Evolutionary conservation across 2,797 vertebrate genomes (phyloP).

Genomic region (Orientallactaga sibirica): DNA sequence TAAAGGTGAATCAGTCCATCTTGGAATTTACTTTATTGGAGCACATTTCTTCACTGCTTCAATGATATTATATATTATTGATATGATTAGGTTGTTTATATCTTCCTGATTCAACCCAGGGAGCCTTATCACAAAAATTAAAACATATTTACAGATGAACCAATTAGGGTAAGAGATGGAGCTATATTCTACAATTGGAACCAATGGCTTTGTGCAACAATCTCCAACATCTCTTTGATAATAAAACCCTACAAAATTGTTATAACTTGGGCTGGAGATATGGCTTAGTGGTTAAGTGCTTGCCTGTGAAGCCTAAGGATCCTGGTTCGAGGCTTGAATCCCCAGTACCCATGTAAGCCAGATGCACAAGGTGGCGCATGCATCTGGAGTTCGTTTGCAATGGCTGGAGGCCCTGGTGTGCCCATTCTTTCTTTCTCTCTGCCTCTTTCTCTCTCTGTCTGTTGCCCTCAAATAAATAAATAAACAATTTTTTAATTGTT

Average conservation of each 20-base stretch:
- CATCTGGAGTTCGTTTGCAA: too few relatives aligned
- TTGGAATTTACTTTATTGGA: not conserved
- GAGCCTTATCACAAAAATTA: not conserved
- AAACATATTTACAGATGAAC: not conserved
- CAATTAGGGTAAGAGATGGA: not conserved
- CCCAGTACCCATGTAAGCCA: too few relatives aligned
- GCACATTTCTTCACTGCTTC: not conserved
- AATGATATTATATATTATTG: not conserved
- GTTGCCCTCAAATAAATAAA: too few relatives aligned
- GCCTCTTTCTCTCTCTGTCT: too few relatives aligned
- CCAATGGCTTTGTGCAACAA: not conserved
- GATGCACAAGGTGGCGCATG: too few relatives aligned
- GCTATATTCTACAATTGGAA: not conserved
- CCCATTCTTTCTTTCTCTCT: too few relatives aligned
- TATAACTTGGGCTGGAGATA: not conserved
- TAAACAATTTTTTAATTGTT: not conserved
- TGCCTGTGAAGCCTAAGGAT: too few relatives aligned
- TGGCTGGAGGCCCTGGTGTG: too few relatives aligned
- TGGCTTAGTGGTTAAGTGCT: too few relatives aligned
- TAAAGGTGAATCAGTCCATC: not conserved
- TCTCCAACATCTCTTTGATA: not conserved
- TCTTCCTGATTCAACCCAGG: not conserved
- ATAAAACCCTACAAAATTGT: not conserved
- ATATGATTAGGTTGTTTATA: not conserved
- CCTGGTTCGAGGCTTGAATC: too few relatives aligned